These are phyloP conservation scores for Dicrostonyx torquatus DNA, from an alignment of 2,797 vertebrate genomes.

Conservation along the genomic window DNA sequence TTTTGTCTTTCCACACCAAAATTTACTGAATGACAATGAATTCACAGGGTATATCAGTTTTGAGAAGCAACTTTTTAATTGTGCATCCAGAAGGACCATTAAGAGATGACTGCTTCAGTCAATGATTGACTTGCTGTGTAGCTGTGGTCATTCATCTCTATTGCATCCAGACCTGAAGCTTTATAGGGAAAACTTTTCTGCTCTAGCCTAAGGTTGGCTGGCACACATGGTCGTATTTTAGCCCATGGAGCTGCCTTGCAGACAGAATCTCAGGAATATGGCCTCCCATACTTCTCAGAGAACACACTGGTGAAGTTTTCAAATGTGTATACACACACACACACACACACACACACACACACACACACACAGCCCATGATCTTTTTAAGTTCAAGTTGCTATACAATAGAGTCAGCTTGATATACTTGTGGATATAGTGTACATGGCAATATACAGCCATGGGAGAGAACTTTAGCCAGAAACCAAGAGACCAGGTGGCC, in stretches of 20 bases:
- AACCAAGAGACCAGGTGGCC: background rate
- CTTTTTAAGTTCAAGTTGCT: background rate
- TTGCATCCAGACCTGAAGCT: background rate
- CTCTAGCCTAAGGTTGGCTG: background rate
- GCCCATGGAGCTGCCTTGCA: constrained; percentile 15
- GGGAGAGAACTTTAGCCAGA: background rate
- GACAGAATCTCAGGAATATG: background rate
- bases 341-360: background rate
- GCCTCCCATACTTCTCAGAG: background rate
- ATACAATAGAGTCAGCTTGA: background rate
- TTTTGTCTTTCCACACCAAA: background rate
- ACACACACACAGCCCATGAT: background rate
- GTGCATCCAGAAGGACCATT: background rate
- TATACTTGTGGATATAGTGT: background rate
- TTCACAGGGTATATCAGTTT: background rate
- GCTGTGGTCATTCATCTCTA: background rate
- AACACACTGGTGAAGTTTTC: background rate
- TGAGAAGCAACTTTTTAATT: constrained; percentile 31
- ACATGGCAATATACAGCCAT: background rate
- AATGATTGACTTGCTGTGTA: constrained; percentile 27
- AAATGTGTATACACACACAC: background rate
- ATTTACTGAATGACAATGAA: no score
- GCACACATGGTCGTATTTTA: background rate
- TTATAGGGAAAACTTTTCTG: constrained; percentile 36
- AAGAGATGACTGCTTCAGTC: background rate